Conservation (phyloP, 1,140 invertebrate species). For the Daktulosphaira vitifoliae region DNA sequence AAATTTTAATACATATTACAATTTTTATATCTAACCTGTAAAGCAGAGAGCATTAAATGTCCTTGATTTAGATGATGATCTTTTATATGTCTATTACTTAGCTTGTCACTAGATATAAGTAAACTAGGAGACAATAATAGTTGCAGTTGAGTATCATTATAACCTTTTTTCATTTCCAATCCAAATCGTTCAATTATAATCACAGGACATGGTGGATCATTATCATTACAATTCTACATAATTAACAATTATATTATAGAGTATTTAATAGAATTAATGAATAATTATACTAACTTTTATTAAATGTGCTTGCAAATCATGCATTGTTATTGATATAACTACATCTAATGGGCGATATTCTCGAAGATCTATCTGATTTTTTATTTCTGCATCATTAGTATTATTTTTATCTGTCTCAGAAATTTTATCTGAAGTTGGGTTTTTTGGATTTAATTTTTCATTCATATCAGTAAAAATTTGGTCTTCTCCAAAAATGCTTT, state of each 20-base stretch:
- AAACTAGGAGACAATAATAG: conserved; percentile 82
- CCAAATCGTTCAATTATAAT: conserved; percentile 82
- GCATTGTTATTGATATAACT: conserved; percentile 84
- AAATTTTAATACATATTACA: not conserved
- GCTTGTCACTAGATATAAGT: conserved; percentile 64
- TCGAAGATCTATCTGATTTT: conserved; percentile 69
- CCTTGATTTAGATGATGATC: conserved; percentile 78
- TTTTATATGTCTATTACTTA: conserved; percentile 45
- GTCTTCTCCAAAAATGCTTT: conserved; percentile 94
- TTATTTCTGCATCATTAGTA: conserved; percentile 23
- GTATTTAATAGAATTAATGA: conserved; percentile 6
- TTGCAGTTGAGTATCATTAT: conserved; percentile 82
- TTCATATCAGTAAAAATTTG: conserved; percentile 86
- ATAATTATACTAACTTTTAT: conserved; percentile 52
- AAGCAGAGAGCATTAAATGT: conserved; percentile 77
- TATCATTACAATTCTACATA: conserved; percentile 65
- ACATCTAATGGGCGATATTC: conserved; percentile 83
- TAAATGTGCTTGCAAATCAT: conserved; percentile 89
- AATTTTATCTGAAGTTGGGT: conserved; percentile 34
- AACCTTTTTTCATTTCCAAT: conserved; percentile 94
- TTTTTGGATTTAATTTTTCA: conserved; percentile 37
- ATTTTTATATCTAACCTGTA: conserved; percentile 54
- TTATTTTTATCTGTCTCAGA: conserved; percentile 7
- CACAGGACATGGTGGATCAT: conserved; percentile 81
- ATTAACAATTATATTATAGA: not conserved